phyloP scores from a whole-genome alignment of 2,113 vertebrate species.

The Noturus placidus region DNA sequence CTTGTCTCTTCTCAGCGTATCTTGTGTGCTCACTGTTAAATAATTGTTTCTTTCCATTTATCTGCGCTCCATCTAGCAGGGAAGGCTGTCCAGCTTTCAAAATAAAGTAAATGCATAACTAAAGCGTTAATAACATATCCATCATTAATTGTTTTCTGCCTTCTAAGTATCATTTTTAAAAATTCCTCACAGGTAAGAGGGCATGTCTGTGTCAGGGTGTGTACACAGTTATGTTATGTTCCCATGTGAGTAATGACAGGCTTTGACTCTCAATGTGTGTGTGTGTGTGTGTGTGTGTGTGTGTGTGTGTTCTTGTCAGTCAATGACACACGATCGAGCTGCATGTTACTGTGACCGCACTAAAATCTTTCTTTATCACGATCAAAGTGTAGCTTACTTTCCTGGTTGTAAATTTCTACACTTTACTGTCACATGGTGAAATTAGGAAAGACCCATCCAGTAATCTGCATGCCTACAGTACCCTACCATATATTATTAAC shows the following conservation, averaged over 20 bases:
- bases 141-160: background rate
- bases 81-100: background rate
- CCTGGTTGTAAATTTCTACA: background rate
- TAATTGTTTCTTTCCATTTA: background rate
- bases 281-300: slow-evolving; percentile 7
- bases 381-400: background rate
- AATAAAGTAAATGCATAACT: background rate
- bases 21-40: background rate
- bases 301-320: slow-evolving; percentile 6
- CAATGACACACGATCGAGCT: slow-evolving; percentile 16
- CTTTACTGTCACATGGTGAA: background rate
- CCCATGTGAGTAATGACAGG: slow-evolving; percentile 1
- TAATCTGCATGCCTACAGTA: background rate
- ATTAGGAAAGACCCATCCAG: background rate
- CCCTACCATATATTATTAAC: background rate
- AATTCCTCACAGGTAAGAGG: background rate
- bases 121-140: background rate
- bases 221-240: background rate
- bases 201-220: background rate
- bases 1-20: slow-evolving; percentile 16
- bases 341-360: slow-evolving; percentile 25
- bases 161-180: background rate
- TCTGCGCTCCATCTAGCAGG: background rate
- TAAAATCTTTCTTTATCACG: slow-evolving; percentile 11
- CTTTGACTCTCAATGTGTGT: background rate